Evolutionary conservation across 2,888 invertebrate species (phyloP).

Genomic region (Toxonevra muliebris): DNA sequence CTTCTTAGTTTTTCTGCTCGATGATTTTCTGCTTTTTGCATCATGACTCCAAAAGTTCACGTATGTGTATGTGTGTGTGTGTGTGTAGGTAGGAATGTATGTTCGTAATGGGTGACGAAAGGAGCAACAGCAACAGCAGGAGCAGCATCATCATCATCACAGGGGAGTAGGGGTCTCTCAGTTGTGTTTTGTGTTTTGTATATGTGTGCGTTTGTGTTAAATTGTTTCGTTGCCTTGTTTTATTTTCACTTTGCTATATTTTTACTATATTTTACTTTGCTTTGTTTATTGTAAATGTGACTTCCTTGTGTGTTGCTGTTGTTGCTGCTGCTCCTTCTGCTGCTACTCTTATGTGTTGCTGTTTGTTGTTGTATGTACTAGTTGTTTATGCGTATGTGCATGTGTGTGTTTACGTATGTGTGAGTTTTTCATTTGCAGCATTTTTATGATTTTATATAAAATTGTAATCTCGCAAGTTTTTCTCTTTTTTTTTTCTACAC

Average conservation of each 20-base stretch:
- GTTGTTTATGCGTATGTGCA: slow-evolving; percentile 1
- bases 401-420: neutral
- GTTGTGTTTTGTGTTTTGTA: neutral
- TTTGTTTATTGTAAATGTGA: neutral
- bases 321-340: neutral
- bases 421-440: neutral
- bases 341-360: neutral
- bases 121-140: too few species aligned
- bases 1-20: slow-evolving; percentile 41
- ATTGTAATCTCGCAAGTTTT: slow-evolving; percentile 15
- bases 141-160: too few species aligned
- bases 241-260: neutral
- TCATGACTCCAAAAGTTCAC: slow-evolving; percentile 18
- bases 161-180: too few species aligned
- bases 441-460: slow-evolving; percentile 14
- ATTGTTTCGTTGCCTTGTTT: slow-evolving; percentile 20
- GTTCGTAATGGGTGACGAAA: neutral
- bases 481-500: slow-evolving; percentile 7
- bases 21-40: slow-evolving; percentile 41
- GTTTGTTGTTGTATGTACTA: slow-evolving; percentile 15
- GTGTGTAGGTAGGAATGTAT: neutral
- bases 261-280: neutral
- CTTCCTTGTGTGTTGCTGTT: neutral
- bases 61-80: slow-evolving; percentile 2
- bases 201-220: slow-evolving; percentile 16